phyloP scores from a whole-genome alignment of 2,888 invertebrate genomes.

The Mantis religiosa region DNA sequence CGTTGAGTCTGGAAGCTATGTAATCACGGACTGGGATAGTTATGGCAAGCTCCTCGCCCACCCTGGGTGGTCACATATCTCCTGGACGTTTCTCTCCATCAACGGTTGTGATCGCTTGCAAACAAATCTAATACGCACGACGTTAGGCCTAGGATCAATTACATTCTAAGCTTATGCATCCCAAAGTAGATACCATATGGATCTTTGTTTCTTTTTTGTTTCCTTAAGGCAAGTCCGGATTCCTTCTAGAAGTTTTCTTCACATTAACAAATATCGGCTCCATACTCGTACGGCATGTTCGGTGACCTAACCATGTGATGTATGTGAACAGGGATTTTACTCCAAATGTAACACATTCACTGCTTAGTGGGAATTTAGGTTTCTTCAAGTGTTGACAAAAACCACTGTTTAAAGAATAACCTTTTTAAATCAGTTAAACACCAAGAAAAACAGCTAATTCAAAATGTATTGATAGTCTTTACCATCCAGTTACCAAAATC shows the following conservation, averaged over 20 bases:
- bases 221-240: not conserved
- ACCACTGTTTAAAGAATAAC: too few relatives aligned
- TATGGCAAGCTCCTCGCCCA: not conserved
- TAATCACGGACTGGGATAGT: not conserved
- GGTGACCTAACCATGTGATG: too few relatives aligned
- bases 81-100: not conserved
- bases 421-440: too few relatives aligned
- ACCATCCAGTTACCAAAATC: too few relatives aligned
- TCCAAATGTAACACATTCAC: too few relatives aligned
- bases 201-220: not conserved
- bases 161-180: not conserved
- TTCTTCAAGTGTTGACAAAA: too few relatives aligned
- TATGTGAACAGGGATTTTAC: too few relatives aligned
- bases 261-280: too few relatives aligned
- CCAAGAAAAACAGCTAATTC: too few relatives aligned
- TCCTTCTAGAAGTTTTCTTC: not conserved
- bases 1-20: not conserved
- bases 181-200: not conserved
- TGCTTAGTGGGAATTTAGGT: too few relatives aligned
- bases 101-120: not conserved
- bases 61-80: not conserved
- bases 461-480: too few relatives aligned
- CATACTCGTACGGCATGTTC: too few relatives aligned
- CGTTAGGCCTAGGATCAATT: not conserved
- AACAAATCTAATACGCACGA: not conserved